A percentile compares a stretch with the other conserved stretches of the same genome.
Evolutionary conservation across 2,888 invertebrate species (phyloP).

Genomic region (Luffia ferchaultella): DNA sequence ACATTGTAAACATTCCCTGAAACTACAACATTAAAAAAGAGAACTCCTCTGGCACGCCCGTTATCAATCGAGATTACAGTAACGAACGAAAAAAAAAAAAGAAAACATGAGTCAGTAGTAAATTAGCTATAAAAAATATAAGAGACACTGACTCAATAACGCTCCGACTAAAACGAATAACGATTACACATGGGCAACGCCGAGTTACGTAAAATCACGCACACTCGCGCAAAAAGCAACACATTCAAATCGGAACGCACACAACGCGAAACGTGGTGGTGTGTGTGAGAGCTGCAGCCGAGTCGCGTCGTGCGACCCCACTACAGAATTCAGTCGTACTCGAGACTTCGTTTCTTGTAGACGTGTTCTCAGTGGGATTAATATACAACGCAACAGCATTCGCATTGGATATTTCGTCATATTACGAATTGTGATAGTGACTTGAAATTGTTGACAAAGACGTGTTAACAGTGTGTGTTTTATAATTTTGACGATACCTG

Average conservation of each 20-base stretch:
- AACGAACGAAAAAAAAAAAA: too few relatives aligned
- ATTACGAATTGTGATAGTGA: constrained; percentile 60
- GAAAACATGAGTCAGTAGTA: constrained; percentile 57
- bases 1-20: too few relatives aligned
- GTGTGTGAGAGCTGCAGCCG: constrained; percentile 40
- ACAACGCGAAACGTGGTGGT: too few relatives aligned
- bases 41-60: too few relatives aligned
- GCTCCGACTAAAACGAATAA: too few relatives aligned
- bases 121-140: constrained; percentile 53
- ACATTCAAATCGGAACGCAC: too few relatives aligned
- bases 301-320: constrained; percentile 55
- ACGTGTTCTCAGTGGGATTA: constrained; percentile 35
- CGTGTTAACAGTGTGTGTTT: constrained; percentile 55
- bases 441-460: constrained; percentile 34
- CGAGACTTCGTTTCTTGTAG: constrained; percentile 38
- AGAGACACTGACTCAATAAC: constrained; percentile 54
- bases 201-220: constrained; percentile 54
- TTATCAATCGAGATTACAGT: too few relatives aligned
- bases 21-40: too few relatives aligned
- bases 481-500: too few relatives aligned
- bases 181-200: constrained; percentile 43
- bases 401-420: constrained; percentile 59
- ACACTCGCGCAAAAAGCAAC: constrained; percentile 7
- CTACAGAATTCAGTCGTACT: constrained; percentile 59
- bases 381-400: constrained; percentile 36